Evolutionary conservation across 2,113 vertebrate species (phyloP).

Genomic region (Capricornis sumatraensis): DNA sequence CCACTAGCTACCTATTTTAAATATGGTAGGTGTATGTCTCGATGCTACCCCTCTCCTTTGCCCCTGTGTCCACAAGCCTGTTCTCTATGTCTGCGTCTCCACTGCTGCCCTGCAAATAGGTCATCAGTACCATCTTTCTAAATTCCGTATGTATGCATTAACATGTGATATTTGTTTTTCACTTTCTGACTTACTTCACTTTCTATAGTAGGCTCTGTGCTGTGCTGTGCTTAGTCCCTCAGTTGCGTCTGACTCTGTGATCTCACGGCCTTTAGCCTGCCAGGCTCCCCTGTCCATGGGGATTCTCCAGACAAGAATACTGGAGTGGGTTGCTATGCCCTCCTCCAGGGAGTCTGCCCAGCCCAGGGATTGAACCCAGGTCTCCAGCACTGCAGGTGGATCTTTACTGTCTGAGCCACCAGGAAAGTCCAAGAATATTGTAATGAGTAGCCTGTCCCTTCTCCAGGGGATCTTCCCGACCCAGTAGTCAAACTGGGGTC

Average conservation of each 20-base stretch:
- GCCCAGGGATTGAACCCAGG: not conserved
- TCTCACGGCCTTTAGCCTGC: rapidly evolving
- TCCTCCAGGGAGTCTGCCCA: not conserved
- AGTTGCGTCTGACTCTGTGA: not conserved
- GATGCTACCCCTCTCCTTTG: not conserved
- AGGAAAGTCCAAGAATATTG: not conserved
- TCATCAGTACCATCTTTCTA: not conserved
- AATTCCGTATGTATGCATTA: not conserved
- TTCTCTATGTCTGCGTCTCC: not conserved
- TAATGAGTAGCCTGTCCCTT: not conserved
- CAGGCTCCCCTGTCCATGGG: not conserved
- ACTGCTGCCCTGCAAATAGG: not conserved
- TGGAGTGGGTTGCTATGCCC: not conserved
- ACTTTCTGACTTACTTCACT: not conserved
- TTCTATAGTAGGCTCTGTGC: not conserved
- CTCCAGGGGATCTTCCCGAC: not conserved
- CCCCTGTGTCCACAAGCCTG: not conserved
- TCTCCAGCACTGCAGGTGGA: not conserved
- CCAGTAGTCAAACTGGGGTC: not conserved
- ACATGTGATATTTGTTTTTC: not conserved
- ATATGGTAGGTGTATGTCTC: not conserved
- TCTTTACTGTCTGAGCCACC: not conserved
- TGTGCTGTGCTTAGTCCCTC: not conserved
- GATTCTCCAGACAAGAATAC: not conserved
- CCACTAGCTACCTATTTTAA: not conserved